Base-by-base conservation (phyloP, 2,888 invertebrate genomes). In the Sialis lutaria region DNA sequence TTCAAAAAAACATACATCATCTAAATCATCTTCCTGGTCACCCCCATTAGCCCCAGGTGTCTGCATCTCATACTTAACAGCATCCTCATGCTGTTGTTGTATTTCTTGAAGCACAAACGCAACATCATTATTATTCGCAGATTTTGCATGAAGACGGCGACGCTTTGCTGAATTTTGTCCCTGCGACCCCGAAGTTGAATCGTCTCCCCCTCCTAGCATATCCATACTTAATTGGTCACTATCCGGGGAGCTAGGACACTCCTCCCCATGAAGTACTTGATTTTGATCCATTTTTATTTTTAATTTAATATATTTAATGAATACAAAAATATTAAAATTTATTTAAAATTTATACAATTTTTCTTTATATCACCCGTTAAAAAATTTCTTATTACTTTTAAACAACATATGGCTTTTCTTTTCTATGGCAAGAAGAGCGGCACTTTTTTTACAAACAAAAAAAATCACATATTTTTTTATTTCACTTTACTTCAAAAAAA, bases 171-270 rank as follows among this genome's bases (percentile, higher is more conserved):
- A 9, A 10, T 12, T 30, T 1, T 9, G 12, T 3, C 44, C 44
- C 5, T 33, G 13, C n/a, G 33, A 22, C 7, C 33, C 33, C 32
- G 32, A 6, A 6, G 35, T 32, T 9, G 42, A 22, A 8, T 33
- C 34, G 7, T 33, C 33, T 7, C 30, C 40, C 7, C 10, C 22
- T 13, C 34, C 10, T 31, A 47, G 37, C 47, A 47, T 47, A n/a
- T 47, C 47, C 6, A 47, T 42, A 42, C 42, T 47, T 34, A 47
- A 31, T 2, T 47, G 47, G 40, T 47, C 47, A 34, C 35, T 35
- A 42, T 47, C 47, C n/a, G 47, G 47, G 7, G 42, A 42, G 33
- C 47, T 47, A 9, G 47, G 47, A 5, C 42, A 42, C 31, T 42
- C 42, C 30, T 47, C 47, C 22, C 22, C 22, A 22, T 22, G 22